Evolutionary conservation across 2,113 vertebrate genomes (phyloP), one percentile per base, ranked within the genome.

Genomic region (Barbus barbus): DNA sequence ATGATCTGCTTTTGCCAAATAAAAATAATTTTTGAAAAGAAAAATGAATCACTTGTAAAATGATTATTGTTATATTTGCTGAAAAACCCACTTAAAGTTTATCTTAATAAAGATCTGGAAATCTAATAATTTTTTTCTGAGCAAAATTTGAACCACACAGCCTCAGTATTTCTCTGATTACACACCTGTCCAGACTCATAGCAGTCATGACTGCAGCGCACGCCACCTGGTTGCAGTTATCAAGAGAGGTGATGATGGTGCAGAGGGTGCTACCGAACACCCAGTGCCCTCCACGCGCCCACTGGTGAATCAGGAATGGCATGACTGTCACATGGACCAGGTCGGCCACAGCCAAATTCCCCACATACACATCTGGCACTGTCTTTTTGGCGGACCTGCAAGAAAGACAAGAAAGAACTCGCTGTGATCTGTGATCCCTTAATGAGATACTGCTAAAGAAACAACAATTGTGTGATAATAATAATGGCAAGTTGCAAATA

Each of bases 251-350:
- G 79, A 93, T 90, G 71, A 92, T 89, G 53, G 89, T 93, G 76
- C 92, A 93, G 46, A 94, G 89, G 22, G 84, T 78, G 2, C 87
- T 93, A 28, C 91, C 91, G 63, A 94, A 93, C 9, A 86, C 89
- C 90, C 91, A 93, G 22, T 93, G 20, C 0, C 90, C 91, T 72
- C 90, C 89, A 26, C 0, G 22, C 9, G 90, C 90, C 92, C 92
- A 93, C 60, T 92, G 91, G 81, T 93, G 91, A 78, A 93, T 92
- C 5, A 95, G 89, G 86, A 95, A 94, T 18, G 91, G 90, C 91
- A 93, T 92, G 82, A 90, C 91, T 46, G 78, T 86, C 71, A 92
- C 89, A 51, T 92, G 93, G 46, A 92, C 86, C 76, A 92, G 87
- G 86, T 93, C 91, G 58, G 91, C 92, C 69, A 90, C 53, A 56